Evolutionary conservation across 37 sponge, comb jelly and placozoan genomes (phyloP).

Genomic region (Spongilla lacustris): DNA sequence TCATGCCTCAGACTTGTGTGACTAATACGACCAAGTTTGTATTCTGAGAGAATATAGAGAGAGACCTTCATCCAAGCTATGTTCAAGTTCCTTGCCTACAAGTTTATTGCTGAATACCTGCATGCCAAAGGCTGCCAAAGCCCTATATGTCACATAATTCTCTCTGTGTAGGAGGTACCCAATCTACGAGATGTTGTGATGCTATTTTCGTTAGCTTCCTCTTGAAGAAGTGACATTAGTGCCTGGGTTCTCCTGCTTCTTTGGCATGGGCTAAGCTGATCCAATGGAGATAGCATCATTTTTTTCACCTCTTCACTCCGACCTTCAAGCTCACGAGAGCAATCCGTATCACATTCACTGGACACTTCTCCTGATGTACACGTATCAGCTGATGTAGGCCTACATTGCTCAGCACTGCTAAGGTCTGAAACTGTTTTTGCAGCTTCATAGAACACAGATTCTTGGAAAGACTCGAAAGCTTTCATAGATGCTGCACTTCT

Average conservation of each 20-base stretch:
- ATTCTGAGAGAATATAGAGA: too few species aligned
- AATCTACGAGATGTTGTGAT: too few species aligned
- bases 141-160: too few species aligned
- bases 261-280: background rate
- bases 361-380: background rate
- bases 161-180: too few species aligned
- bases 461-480: background rate
- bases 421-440: background rate
- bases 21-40: too few species aligned
- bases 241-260: background rate
- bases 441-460: background rate
- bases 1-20: too few species aligned
- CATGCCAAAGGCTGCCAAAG: too few species aligned
- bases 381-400: background rate
- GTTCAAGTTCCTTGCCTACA: too few species aligned
- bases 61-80: too few species aligned
- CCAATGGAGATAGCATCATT: background rate
- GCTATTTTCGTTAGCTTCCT: background rate
- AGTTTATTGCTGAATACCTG: too few species aligned
- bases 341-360: background rate
- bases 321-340: background rate
- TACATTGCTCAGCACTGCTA: background rate
- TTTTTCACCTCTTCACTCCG: background rate
- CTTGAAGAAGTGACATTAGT: background rate
- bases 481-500: background rate